Evolutionary conservation across 1,140 invertebrate genomes (phyloP).

Genomic region (Diorhabda carinulata): DNA sequence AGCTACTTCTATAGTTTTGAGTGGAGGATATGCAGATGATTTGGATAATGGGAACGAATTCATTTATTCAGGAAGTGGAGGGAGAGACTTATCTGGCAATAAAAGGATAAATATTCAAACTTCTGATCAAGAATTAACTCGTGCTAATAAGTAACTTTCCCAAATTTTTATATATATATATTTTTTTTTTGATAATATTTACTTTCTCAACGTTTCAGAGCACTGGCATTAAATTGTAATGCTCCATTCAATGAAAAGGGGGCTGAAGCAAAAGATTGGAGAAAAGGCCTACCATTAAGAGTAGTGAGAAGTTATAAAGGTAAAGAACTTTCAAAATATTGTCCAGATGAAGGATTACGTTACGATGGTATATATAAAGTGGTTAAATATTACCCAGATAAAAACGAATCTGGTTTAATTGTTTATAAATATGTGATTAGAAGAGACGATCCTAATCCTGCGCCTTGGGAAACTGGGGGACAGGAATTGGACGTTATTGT

Average conservation of each 20-base stretch:
- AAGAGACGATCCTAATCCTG: slow-evolving; percentile 73
- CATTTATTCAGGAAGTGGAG: slow-evolving; percentile 80
- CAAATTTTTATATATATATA: background rate
- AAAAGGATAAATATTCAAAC: slow-evolving; percentile 77
- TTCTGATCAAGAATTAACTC: slow-evolving; percentile 73
- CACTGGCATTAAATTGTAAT: slow-evolving; percentile 75
- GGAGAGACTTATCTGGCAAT: slow-evolving; percentile 77
- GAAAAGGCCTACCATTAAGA: slow-evolving; percentile 69
- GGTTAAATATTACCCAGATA: slow-evolving; percentile 79
- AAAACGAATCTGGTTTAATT: slow-evolving; percentile 72
- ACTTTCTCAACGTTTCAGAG: slow-evolving; percentile 51
- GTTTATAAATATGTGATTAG: slow-evolving; percentile 79
- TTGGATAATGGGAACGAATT: slow-evolving; percentile 80
- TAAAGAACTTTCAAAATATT: slow-evolving; percentile 71
- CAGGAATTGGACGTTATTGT: slow-evolving; percentile 57
- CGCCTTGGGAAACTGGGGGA: slow-evolving; percentile 78
- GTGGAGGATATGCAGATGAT: slow-evolving; percentile 86
- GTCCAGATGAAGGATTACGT: slow-evolving; percentile 70
- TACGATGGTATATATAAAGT: slow-evolving; percentile 80
- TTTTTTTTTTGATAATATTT: no score
- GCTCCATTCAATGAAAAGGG: slow-evolving; percentile 61
- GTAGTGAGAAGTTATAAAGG: slow-evolving; percentile 77
- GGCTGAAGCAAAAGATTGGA: slow-evolving; percentile 70
- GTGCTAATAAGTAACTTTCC: slow-evolving; percentile 65
- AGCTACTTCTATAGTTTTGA: slow-evolving; percentile 80